Percentiles rank a stretch among this genome's conserved stretches.
These are phyloP conservation scores for Chrysodeixis includens DNA, from an alignment of 2,888 invertebrate species.

Conservation along the genomic window DNA sequence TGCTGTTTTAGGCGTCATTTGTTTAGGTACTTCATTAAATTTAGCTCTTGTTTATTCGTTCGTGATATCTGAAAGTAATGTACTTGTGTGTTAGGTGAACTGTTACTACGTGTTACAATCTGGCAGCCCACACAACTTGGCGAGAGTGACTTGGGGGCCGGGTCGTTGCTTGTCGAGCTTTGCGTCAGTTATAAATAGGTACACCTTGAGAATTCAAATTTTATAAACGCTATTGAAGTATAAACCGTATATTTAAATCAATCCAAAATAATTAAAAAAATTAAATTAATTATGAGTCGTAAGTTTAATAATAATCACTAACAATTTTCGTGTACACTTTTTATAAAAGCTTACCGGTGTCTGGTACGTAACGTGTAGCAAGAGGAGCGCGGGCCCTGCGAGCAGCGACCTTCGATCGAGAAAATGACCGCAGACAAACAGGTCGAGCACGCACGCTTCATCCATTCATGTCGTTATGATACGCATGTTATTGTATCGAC, in stretches of 20 bases:
- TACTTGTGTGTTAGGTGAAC: not conserved
- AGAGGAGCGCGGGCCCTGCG: not conserved
- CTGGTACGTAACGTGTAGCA: not conserved
- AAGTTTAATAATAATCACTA: no score
- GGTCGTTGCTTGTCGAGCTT: not conserved
- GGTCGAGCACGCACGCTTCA: not conserved
- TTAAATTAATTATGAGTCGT: no score
- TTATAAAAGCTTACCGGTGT: not conserved
- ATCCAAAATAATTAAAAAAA: no score
- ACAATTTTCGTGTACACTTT: not conserved
- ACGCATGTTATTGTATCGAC: slow-evolving; percentile 6
- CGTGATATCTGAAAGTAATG: no score
- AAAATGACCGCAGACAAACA: slow-evolving; percentile 6
- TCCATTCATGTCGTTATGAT: not conserved
- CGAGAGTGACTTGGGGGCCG: not conserved
- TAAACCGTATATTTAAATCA: not conserved
- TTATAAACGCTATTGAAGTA: not conserved
- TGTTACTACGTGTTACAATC: not conserved
- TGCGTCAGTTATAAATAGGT: not conserved
- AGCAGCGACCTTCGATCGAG: slow-evolving; percentile 4
- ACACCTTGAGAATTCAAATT: not conserved
- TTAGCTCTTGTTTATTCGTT: no score
- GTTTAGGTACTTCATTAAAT: not conserved
- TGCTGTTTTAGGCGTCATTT: not conserved
- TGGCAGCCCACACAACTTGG: slow-evolving; percentile 1